Base-by-base conservation (phyloP, 2,888 invertebrate genomes). In the Drosophila putrida region DNA sequence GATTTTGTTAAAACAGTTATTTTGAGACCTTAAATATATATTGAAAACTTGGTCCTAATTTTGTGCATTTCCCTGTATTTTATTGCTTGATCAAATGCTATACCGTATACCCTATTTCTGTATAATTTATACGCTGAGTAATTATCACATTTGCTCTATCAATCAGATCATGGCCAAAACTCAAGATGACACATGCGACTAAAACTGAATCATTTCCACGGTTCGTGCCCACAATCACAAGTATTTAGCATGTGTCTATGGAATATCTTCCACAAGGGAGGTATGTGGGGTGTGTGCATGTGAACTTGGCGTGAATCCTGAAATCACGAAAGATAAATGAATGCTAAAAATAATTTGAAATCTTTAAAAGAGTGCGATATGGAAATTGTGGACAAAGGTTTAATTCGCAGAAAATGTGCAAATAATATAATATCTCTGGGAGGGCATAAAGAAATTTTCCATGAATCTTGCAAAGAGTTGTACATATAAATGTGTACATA, bases 281-380 rank as follows among this genome's bases (percentile, higher is more conserved):
- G 10, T 27, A 25, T 25, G 8, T 25, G 11, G 35, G 13, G 20
- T 8, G 9, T 75, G 76, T 50, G 60, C 82, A 87, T 78, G 87
- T 71, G 82, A 49, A n/a, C 66, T 57, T 20, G 55, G 59, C 82
- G 75, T 83, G 87, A 65, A 74, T 75, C 73, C 82, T 60, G 49
- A 38, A 35, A 49, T 43, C 39, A 36, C 33, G n/a, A 53, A 20
- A 70, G 62, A 75, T 57, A 68, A 70, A 63, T 57, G 31, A 50
- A 20, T 33, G 49, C 64, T 62, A 60, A 67, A 72, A 53, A 77
- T 62, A 64, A 43, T 41, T 38, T 39, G n/a, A n/a, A 38, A 36
- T 11, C 44, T 8, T 8, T 13, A 49, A 36, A 10, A n/a, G 13
- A 47, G 36, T 33, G 25, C 5, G 20, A 53, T 53, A 41, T 43